These are phyloP conservation scores for Protosalanx chinensis DNA, from an alignment of 2,797 vertebrate genomes.

Conservation along the genomic window DNA sequence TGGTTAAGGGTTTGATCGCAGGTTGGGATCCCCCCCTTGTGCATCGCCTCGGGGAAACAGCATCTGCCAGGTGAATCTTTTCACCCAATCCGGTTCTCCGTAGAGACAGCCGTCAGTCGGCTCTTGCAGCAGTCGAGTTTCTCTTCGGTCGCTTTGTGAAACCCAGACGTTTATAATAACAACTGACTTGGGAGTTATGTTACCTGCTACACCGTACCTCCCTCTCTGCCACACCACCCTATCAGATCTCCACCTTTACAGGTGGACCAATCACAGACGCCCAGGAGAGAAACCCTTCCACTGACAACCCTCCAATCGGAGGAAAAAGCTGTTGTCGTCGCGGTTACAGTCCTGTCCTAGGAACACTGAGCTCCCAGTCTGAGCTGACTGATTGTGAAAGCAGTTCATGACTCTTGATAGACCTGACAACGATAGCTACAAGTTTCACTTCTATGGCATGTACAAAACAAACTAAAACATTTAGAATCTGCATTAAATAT, in stretches of 20 bases:
- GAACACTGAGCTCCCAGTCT: neutral
- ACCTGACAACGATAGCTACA: slow-evolving; percentile 35
- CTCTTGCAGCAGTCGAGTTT: slow-evolving; percentile 19
- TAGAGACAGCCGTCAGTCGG: slow-evolving; percentile 19
- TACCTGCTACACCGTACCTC: slow-evolving; percentile 16
- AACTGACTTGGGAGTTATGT: slow-evolving; percentile 26
- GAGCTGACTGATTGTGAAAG: neutral
- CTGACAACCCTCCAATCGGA: too few relatives aligned
- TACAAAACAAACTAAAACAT: slow-evolving; percentile 65
- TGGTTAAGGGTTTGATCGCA: too few relatives aligned
- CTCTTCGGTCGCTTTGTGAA: slow-evolving; percentile 38
- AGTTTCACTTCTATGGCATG: slow-evolving; percentile 69
- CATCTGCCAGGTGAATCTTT: too few relatives aligned
- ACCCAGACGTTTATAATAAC: slow-evolving; percentile 34
- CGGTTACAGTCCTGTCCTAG: neutral
- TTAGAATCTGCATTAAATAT: slow-evolving; percentile 59
- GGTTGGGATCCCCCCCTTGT: too few relatives aligned
- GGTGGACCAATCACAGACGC: too few relatives aligned
- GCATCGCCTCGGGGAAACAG: too few relatives aligned
- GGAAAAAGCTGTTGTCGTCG: neutral
- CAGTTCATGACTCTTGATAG: neutral
- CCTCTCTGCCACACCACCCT: neutral
- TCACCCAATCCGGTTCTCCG: too few relatives aligned
- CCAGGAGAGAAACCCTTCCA: too few relatives aligned
- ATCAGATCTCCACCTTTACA: too few relatives aligned